Evolutionary conservation across 1,140 invertebrate genomes (phyloP).

Genomic region (Drosophila sechellia): DNA sequence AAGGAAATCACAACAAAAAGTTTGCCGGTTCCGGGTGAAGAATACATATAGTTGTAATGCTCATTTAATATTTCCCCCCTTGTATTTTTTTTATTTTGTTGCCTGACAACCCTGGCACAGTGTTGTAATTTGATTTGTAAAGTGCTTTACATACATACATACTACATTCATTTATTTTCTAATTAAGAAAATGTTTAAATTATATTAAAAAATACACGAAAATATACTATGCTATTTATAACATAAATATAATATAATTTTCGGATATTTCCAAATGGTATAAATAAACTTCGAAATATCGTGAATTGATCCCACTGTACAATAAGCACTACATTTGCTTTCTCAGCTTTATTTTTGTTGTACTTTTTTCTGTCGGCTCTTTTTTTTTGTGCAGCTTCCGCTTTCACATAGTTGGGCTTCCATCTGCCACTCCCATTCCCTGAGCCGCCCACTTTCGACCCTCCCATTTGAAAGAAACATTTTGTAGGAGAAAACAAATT

Average conservation of each 20-base stretch:
- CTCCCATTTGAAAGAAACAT: constrained; percentile 46
- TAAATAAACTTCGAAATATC: background rate
- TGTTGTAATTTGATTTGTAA: background rate
- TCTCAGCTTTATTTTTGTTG: constrained; percentile 8
- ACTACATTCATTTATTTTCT: too few relatives aligned
- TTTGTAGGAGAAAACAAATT: constrained; percentile 51
- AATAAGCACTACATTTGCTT: constrained; percentile 16
- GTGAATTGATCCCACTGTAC: constrained; percentile 3
- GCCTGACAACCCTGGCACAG: constrained; percentile 20
- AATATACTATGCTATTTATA: too few relatives aligned
- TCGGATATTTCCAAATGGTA: too few relatives aligned
- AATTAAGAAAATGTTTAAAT: too few relatives aligned
- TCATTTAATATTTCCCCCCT: constrained; percentile 34
- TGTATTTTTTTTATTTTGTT: constrained; percentile 10
- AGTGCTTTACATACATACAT: too few relatives aligned
- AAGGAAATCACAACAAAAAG: constrained; percentile 15
- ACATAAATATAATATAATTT: too few relatives aligned
- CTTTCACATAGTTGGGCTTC: constrained; percentile 28
- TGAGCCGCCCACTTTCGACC: background rate
- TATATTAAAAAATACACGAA: too few relatives aligned
- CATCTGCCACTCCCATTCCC: constrained; percentile 18
- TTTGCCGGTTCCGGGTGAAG: constrained; percentile 34
- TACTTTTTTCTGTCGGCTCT: constrained; percentile 15
- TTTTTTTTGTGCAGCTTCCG: constrained; percentile 51
- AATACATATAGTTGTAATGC: constrained; percentile 41